Conservation (phyloP, 2,113 vertebrate species). For the Carassius auratus region DNA sequence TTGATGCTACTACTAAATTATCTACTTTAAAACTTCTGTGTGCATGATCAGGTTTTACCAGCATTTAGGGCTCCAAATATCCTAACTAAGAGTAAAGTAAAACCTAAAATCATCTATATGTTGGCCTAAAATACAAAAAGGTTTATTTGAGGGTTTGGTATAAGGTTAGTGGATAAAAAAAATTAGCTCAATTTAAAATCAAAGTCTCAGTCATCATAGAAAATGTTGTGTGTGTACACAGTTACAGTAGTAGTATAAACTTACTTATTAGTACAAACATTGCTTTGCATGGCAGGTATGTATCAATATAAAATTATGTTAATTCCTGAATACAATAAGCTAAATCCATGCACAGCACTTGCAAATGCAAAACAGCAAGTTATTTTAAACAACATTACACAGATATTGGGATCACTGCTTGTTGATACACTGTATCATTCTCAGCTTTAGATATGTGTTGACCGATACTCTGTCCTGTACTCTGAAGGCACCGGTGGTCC, state of each 20-base stretch:
- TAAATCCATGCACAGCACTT: neutral
- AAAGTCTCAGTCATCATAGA: too few species aligned
- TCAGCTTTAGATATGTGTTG: neutral
- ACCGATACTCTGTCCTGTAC: neutral
- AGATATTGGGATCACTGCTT: neutral
- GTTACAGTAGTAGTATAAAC: too few species aligned
- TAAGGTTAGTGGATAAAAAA: neutral
- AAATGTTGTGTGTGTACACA: too few species aligned
- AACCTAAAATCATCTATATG: neutral
- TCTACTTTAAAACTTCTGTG: neutral
- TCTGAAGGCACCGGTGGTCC: constrained; percentile 57
- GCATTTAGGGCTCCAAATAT: too few species aligned
- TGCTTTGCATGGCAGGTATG: neutral
- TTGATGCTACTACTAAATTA: neutral
- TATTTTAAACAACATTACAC: neutral
- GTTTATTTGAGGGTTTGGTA: too few species aligned
- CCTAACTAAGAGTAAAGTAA: neutral
- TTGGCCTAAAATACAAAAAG: neutral
- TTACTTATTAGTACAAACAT: neutral
- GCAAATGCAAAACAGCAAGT: too few species aligned
- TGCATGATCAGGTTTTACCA: neutral
- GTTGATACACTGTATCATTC: neutral
- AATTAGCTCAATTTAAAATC: neutral
- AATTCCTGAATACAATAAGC: neutral
- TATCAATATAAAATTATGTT: neutral